These are phyloP conservation scores for Mus pahari DNA, from an alignment of 2,113 vertebrate species.

Conservation along the genomic window DNA sequence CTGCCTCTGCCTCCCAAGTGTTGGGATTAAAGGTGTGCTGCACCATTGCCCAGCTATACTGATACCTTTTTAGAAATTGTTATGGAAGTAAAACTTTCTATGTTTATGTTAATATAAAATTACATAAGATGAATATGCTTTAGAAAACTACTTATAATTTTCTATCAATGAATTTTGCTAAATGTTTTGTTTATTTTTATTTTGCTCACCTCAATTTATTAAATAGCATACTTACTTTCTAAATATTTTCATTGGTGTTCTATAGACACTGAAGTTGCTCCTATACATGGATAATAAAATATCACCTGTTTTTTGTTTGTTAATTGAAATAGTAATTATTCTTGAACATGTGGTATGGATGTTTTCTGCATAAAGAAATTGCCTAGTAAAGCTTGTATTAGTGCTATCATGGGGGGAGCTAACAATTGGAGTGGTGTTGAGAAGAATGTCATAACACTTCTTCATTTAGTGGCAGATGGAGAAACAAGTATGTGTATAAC, in stretches of 20 bases:
- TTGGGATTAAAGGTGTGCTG: no score
- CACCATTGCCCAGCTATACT: not conserved
- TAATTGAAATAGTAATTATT: conserved; percentile 86
- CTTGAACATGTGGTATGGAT: conserved; percentile 81
- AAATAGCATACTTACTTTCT: conserved; percentile 53
- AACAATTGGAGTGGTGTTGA: conserved; percentile 79
- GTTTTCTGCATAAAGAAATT: conserved; percentile 85
- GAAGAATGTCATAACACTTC: conserved; percentile 74
- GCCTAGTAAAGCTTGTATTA: conserved; percentile 76
- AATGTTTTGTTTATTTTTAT: conserved; percentile 59
- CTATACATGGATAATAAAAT: conserved; percentile 59
- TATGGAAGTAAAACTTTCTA: not conserved
- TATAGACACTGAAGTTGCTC: conserved; percentile 60
- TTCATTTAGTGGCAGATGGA: conserved; percentile 80
- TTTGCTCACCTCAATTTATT: conserved; percentile 7
- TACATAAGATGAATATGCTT: not conserved
- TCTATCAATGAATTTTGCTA: not conserved
- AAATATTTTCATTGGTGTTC: conserved; percentile 63
- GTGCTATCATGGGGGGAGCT: conserved; percentile 79
- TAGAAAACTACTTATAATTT: not conserved
- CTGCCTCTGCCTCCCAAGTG: no score
- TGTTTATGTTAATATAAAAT: conserved; percentile 1
- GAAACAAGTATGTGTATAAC: conserved; percentile 84
- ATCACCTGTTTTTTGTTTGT: conserved; percentile 75
- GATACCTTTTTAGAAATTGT: not conserved